Conservation (phyloP, 2,113 vertebrate genomes). For the Syngnathus typhle region DNA sequence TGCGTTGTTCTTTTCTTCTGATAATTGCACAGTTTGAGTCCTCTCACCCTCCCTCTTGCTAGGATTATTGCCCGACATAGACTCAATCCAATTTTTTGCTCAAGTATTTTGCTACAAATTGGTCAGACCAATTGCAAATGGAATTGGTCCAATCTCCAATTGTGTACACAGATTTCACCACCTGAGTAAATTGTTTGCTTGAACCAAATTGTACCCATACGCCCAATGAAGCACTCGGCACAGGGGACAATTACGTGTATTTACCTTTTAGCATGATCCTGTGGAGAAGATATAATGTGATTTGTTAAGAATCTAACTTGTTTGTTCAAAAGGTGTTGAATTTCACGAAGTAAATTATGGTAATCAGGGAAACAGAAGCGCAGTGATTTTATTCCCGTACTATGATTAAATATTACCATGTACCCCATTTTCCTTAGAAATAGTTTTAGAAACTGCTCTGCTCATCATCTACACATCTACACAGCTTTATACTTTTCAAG, state of each 20-base stretch:
- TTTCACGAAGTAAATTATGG: slow-evolving; percentile 6
- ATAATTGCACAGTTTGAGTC: slow-evolving; percentile 61
- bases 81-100: slow-evolving; percentile 38
- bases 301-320: slow-evolving; percentile 33
- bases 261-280: slow-evolving; percentile 56
- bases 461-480: too few relatives aligned
- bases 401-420: too few relatives aligned
- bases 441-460: too few relatives aligned
- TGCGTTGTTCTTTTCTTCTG: slow-evolving; percentile 41
- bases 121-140: slow-evolving; percentile 56
- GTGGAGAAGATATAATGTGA: slow-evolving; percentile 22
- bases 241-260: slow-evolving; percentile 37
- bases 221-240: slow-evolving; percentile 46
- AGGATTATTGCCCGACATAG: slow-evolving; percentile 50
- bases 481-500: too few relatives aligned
- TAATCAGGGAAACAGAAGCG: slow-evolving; percentile 15
- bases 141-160: slow-evolving; percentile 53
- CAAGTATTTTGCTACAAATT: slow-evolving; percentile 43
- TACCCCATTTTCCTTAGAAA: too few relatives aligned
- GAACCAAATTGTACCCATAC: slow-evolving; percentile 34
- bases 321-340: slow-evolving; percentile 13
- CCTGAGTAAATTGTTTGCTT: slow-evolving; percentile 56
- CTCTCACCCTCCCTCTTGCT: slow-evolving; percentile 35
- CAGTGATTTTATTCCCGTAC: slow-evolving; percentile 6
- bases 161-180: slow-evolving; percentile 40